Conservation (phyloP, 2,797 vertebrate genomes). For the Cyprinella venusta region DNA sequence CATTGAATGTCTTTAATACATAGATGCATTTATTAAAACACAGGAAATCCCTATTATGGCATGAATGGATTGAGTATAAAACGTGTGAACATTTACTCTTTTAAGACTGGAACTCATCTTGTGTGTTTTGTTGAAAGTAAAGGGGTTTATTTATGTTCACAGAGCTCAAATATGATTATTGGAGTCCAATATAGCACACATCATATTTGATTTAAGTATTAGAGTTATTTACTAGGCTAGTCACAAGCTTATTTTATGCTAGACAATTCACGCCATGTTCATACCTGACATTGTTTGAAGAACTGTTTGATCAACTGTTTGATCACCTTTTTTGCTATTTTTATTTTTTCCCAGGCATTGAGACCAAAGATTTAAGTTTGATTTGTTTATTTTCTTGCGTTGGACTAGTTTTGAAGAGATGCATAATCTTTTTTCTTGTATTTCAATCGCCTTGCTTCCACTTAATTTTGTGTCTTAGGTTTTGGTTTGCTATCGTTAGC, state of each 20-base stretch:
- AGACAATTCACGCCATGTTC: conserved; percentile 45
- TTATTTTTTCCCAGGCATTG: conserved; percentile 61
- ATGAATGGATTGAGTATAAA: conserved; percentile 60
- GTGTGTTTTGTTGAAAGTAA: conserved; percentile 58
- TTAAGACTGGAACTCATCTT: conserved; percentile 51
- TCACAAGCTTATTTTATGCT: conserved; percentile 64
- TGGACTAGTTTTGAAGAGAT: conserved; percentile 29
- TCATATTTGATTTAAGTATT: conserved; percentile 61
- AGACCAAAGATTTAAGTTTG: conserved; percentile 81
- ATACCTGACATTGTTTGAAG: conserved; percentile 40
- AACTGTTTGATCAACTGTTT: conserved; percentile 51
- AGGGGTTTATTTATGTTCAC: conserved; percentile 54
- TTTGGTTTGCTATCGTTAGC: conserved; percentile 43
- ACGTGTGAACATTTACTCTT: conserved; percentile 67
- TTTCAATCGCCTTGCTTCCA: conserved; percentile 62
- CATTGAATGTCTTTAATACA: conserved; percentile 85
- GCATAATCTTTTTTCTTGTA: conserved; percentile 43
- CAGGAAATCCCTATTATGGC: conserved; percentile 69
- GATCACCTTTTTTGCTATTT: conserved; percentile 44
- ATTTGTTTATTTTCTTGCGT: conserved; percentile 39
- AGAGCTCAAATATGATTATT: conserved; percentile 52
- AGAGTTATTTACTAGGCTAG: conserved; percentile 60
- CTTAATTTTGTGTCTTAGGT: conserved; percentile 51
- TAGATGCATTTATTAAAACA: conserved; percentile 74
- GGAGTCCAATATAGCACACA: conserved; percentile 72